These are phyloP conservation scores for Siniperca scherzeri DNA, from an alignment of 2,797 vertebrate species.

Conservation along the genomic window DNA sequence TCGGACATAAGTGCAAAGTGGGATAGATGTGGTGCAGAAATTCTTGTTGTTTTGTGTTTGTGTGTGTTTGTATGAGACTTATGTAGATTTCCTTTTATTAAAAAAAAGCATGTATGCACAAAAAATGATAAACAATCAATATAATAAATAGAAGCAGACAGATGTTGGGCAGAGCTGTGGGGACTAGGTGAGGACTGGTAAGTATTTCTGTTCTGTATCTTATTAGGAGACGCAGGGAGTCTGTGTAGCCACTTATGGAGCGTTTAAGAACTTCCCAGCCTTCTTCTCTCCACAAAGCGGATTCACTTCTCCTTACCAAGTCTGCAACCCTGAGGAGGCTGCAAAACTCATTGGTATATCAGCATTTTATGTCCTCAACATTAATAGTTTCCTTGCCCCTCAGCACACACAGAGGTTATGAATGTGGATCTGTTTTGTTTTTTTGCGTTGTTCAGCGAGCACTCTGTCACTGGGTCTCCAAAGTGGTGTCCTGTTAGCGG, in stretches of 20 bases:
- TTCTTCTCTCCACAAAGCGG: slow-evolving; percentile 91
- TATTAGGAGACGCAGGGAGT: slow-evolving; percentile 93
- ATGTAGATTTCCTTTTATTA: not conserved
- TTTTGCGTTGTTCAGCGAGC: slow-evolving; percentile 77
- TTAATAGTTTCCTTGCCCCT: not conserved
- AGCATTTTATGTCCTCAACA: not conserved
- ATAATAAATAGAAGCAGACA: not conserved
- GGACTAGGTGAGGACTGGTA: not conserved
- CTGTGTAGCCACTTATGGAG: slow-evolving; percentile 91
- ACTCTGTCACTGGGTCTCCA: slow-evolving; percentile 85
- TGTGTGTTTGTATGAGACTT: not conserved
- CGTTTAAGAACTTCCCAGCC: slow-evolving; percentile 89
- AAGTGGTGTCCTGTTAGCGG: slow-evolving; percentile 90
- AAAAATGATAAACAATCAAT: not conserved
- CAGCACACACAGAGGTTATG: not conserved
- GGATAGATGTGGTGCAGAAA: not conserved
- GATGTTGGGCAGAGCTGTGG: not conserved
- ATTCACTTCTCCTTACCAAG: slow-evolving; percentile 87
- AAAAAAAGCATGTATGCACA: no score
- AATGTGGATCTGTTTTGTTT: not conserved
- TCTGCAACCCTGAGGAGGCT: slow-evolving; percentile 87
- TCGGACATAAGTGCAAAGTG: not conserved
- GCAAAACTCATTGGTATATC: slow-evolving; percentile 89
- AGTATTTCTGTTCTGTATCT: slow-evolving; percentile 5
- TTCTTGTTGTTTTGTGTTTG: not conserved